Base-by-base conservation (phyloP, 2,888 invertebrate genomes). In the Criorhina ranunculi region DNA sequence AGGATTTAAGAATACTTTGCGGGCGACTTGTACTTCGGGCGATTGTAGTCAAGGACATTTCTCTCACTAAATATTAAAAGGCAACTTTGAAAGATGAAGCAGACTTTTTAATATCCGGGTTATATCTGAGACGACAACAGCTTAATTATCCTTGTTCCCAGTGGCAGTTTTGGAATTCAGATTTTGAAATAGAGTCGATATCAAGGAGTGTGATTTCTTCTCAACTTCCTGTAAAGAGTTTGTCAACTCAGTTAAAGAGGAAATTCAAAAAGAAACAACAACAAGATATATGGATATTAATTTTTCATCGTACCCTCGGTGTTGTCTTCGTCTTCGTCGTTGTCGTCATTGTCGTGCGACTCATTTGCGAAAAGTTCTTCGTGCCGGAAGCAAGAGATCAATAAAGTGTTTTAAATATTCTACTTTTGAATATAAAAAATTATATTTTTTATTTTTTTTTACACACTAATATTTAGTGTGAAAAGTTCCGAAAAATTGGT, bases 241-340 rank as follows among this genome's bases (percentile, higher is more conserved):
- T n/a, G 37, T 49, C 37, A 72, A 51, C 15, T 19, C 35, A 17
- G 24, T 15, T 24, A 15, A 11, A 35, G 33, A 33, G 31, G 29
- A 64, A 51, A 53, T 69, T 40, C 46, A 40, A 24, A 49, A 76
- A 11, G 44, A 60, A 42, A 51, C 67, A 62, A 53, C 69, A 62
- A 40, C 55, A 64, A 73, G 73, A 78, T 83, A 35, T 73, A 79
- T 69, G 73, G 73, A 69, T 64, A 73, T 69, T 69, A 78, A 79
- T 83, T 64, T 78, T 78, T 75, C 67, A 73, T 51, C 11, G 33
- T 35, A 66, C 42, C 60, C 35, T 44, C 17, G 44, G 44, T 51
- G 35, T 31, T 42, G 49, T 57, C 24, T 40, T 55, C 57, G 35
- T 59, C 46, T 8, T 37, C 42, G 19, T 80, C 17, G 37, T 44